Percentiles rank a stretch among this genome's conserved stretches.
These are phyloP conservation scores for Acanthochromis polyacanthus DNA, from an alignment of 2,113 vertebrate genomes.

Conservation along the genomic window DNA sequence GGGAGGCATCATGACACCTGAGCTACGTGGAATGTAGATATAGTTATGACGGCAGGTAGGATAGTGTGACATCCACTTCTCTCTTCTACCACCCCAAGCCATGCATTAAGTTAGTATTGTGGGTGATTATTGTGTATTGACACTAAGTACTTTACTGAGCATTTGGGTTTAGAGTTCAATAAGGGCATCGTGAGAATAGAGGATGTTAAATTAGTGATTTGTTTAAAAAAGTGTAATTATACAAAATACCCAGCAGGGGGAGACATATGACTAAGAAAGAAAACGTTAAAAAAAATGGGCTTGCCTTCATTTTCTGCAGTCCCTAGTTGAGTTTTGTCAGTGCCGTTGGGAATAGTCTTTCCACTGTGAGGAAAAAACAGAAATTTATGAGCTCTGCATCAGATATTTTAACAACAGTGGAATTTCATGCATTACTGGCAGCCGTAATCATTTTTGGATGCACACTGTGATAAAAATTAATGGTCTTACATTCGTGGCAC, in stretches of 20 bases:
- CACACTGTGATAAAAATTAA: neutral
- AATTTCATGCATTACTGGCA: neutral
- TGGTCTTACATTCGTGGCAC: conserved; percentile 94
- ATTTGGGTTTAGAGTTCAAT: conserved; percentile 13
- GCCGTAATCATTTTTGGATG: neutral
- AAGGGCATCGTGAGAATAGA: neutral
- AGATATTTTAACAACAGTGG: neutral
- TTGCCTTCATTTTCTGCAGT: conserved; percentile 92
- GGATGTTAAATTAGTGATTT: neutral
- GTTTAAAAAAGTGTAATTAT: conserved; percentile 1
- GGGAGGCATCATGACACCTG: conserved; percentile 60
- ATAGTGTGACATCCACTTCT: conserved; percentile 57
- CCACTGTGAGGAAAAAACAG: conserved; percentile 79
- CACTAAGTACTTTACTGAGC: conserved; percentile 21
- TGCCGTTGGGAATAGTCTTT: conserved; percentile 92
- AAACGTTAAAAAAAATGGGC: conserved; percentile 27
- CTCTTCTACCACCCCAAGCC: neutral
- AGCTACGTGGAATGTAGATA: conserved; percentile 59
- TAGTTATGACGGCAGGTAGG: conserved; percentile 54
- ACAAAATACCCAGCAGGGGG: conserved; percentile 64
- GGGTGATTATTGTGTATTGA: conserved; percentile 23
- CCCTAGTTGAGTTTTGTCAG: conserved; percentile 83
- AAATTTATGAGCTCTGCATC: neutral
- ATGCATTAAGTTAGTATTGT: conserved; percentile 26
- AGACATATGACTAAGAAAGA: conserved; percentile 22